Percentiles rank a stretch among this genome's conserved stretches.
Evolutionary conservation across 1,140 invertebrate species (phyloP).

Genomic region (Brachionus asplanchnoidis): DNA sequence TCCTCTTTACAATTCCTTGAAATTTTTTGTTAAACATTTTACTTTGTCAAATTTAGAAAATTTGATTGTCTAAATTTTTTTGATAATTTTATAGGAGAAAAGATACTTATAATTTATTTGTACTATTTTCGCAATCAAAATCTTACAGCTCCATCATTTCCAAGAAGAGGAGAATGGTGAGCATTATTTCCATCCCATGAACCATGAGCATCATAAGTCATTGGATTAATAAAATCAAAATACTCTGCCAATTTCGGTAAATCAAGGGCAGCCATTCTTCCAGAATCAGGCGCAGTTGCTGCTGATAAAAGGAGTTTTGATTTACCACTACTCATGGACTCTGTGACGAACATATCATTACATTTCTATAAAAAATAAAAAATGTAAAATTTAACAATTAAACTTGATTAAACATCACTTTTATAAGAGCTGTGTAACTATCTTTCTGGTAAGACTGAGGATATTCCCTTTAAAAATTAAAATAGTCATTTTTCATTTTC

Average conservation of each 20-base stretch:
- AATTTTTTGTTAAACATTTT: not conserved
- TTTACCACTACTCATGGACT: conserved; percentile 69
- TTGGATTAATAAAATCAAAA: conserved; percentile 87
- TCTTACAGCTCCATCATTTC: conserved; percentile 17
- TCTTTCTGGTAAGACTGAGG: conserved; percentile 78
- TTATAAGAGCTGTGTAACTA: conserved; percentile 79
- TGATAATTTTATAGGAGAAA: too few species aligned
- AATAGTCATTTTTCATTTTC: not conserved
- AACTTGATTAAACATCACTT: conserved; percentile 52
- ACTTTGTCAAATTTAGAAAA: not conserved
- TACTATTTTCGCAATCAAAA: not conserved
- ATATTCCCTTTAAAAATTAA: conserved; percentile 84
- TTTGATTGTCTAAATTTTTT: too few species aligned
- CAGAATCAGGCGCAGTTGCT: conserved; percentile 75
- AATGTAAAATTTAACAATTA: not conserved
- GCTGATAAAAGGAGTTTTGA: conserved; percentile 80
- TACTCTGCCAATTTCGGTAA: conserved; percentile 74
- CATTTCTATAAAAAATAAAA: conserved; percentile 61
- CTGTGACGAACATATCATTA: conserved; percentile 78
- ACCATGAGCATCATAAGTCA: conserved; percentile 84
- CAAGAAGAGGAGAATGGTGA: conserved; percentile 45
- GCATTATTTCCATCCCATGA: conserved; percentile 64
- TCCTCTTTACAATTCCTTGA: too few species aligned
- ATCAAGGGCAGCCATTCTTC: conserved; percentile 88
- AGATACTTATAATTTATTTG: too few species aligned